Base-by-base conservation (phyloP, 2,797 vertebrate species). In the Aldrovandia affinis region DNA sequence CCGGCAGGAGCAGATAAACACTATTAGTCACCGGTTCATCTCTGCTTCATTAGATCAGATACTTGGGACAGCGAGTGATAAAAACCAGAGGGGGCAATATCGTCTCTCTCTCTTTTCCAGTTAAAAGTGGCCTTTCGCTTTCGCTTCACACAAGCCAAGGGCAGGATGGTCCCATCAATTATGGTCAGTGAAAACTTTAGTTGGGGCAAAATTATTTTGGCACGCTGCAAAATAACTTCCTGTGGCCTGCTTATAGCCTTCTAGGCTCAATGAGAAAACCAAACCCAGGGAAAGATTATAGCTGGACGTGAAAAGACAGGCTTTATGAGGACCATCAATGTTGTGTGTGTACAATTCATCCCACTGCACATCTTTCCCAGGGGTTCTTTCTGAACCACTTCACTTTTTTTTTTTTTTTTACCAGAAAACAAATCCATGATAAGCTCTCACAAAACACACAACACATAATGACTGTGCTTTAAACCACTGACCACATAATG, bases 41-140 rank as follows among this genome's bases (percentile, higher is more conserved):
- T 57, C 36, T 68, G 50, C 22, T 75, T 50, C 81, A 57, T 57
- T 57, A 28, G 33, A 83, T 83, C 70, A 59, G 52, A 78, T 57
- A 57, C n/a, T 36, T 25, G 73, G 63, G 52, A 57, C 82, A 77
- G 22, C 4, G 50, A 18, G 81, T 25, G 50, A 83, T 55, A n/a
- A 75, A 18, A 55, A 81, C 59, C 79, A 33, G 42, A 78, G 20
- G 36, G 52, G 36, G 42, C 25, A 12, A 50, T 25, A 25, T 44
- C 44, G 70, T 75, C 22, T 39, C 39, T 44, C 70, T 44, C 36
- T n/a, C n/a, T n/a, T 44, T 44, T 55, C 50, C 78, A 79, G 18
- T 28, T 54, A 25, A 79, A 54, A 54, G 28, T 52, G 42, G n/a
- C 18, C 25, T 30, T 47, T n/a, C 25, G n/a, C 36, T n/a, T 18